These are phyloP conservation scores for Chrosomus eos DNA, from an alignment of 2,797 vertebrate species.

Conservation along the genomic window DNA sequence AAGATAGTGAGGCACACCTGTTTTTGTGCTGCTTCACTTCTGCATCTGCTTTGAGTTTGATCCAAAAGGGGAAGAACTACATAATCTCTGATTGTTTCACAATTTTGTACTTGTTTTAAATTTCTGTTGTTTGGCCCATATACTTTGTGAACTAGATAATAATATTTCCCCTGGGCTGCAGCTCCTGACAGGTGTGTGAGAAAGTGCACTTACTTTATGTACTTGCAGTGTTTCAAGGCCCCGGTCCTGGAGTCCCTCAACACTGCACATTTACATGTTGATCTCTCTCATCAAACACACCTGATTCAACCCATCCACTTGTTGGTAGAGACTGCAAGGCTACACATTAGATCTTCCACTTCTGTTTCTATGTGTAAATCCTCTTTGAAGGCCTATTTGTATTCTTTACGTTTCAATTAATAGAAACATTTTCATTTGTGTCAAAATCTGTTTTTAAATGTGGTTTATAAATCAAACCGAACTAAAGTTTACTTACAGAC, in stretches of 20 bases:
- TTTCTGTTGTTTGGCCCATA: neutral
- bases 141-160: neutral
- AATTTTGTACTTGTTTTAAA: neutral
- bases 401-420: no score
- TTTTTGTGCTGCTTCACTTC: neutral
- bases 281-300: no score
- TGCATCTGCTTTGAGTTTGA: neutral
- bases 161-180: neutral
- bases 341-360: no score
- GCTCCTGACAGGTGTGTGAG: neutral
- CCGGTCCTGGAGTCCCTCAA: neutral
- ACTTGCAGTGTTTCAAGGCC: neutral
- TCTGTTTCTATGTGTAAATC: no score
- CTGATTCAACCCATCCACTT: no score
- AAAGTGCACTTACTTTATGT: neutral
- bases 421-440: no score
- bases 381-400: no score
- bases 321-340: no score
- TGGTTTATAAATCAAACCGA: no score
- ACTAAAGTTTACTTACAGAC: no score
- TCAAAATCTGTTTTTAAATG: no score
- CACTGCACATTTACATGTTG: no score
- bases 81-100: neutral
- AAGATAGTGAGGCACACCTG: neutral
- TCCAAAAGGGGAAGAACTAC: neutral